Evolutionary conservation across 2,113 vertebrate genomes (phyloP).

Genomic region (Sylvilagus bachmani): DNA sequence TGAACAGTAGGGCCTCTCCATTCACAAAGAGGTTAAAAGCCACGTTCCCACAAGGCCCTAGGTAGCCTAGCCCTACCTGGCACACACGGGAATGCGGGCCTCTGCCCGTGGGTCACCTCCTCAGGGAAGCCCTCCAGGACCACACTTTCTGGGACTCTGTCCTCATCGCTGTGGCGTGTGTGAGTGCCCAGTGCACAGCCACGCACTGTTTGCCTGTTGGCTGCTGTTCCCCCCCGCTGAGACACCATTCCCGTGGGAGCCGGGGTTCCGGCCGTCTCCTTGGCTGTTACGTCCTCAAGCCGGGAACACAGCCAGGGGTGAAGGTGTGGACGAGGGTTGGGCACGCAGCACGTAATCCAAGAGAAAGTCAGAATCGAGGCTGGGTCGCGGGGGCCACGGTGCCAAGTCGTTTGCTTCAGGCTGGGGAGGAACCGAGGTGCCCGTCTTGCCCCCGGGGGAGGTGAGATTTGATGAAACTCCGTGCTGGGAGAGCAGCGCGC

Average conservation of each 20-base stretch:
- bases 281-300: background rate
- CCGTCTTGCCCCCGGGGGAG: background rate
- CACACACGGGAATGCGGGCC: accelerated
- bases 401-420: background rate
- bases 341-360: accelerated
- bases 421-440: background rate
- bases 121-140: background rate
- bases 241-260: background rate
- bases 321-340: background rate
- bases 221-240: background rate
- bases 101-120: background rate
- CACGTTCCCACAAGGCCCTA: background rate
- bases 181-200: background rate
- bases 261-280: background rate
- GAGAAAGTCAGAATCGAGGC: accelerated
- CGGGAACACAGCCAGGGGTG: background rate
- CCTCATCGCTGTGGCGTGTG: background rate
- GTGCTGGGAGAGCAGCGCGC: background rate
- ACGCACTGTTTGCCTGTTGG: background rate
- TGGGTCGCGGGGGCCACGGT: no score
- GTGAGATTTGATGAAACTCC: background rate
- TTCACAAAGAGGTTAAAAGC: background rate
- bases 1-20: background rate
- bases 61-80: accelerated
- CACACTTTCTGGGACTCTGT: background rate